Base-by-base conservation (phyloP, 2,113 vertebrate species). In the Forbesichthys agassizii region DNA sequence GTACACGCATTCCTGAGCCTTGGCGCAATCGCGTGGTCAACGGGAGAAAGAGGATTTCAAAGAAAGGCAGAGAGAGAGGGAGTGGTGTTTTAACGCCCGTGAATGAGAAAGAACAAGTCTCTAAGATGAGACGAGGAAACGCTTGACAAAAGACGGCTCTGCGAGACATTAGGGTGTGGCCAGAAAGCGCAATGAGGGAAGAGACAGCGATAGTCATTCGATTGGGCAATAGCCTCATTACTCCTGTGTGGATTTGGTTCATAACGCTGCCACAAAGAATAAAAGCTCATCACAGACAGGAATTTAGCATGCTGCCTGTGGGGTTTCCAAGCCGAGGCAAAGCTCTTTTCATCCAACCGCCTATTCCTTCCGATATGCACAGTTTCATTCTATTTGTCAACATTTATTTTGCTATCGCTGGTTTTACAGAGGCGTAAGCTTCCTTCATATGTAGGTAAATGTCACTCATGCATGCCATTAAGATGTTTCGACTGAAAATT, bases 251-350 rank as follows among this genome's bases (percentile, higher is more conserved):
- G 78, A 74, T 49, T 70, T 48, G 74, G 75, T 81, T 78, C 86
- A 78, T 78, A 84, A 84, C 68, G 81, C 82, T 84, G 87, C 80
- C 82, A 79, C 77, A 62, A 78, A 61, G 49, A 83, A 85, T 84
- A 82, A 78, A 88, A 77, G 73, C 83, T 85, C 82, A 79, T 81
- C 82, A 63, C 82, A 79, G 78, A 84, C 74, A 72, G 59, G 71
- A 82, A 73, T 70, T 84, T 62, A 80, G 66, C 79, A 71, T 48
- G 74, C 76, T 59, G 77, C 80, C 61, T 42, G 36, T 66, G 76
- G 78, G 75, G 7, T 42, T 42, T 42, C 14, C 46, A 2, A 13
- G 63, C 51, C 16, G n/a, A 77, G 80, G 69, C 54, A 68, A 81
- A 78, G 79, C 73, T 71, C 61, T 52, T 68, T 65, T 48, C 52